phyloP scores from a whole-genome alignment of 2,888 invertebrate genomes.

The Eulithis prunata region DNA sequence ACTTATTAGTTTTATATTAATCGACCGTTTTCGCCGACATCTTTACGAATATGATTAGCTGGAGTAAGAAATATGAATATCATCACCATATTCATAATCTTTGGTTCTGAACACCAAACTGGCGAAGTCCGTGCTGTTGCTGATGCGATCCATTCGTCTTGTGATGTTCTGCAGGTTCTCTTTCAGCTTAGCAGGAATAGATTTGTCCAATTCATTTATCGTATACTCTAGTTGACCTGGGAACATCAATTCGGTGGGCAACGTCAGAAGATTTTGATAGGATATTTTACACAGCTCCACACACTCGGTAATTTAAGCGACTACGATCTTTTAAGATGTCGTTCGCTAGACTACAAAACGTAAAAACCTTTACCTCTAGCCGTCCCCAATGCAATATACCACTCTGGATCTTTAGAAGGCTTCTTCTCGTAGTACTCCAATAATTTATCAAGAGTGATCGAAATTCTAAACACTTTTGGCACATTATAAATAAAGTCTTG shows the following conservation, averaged over 20 bases:
- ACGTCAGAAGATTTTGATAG: no score
- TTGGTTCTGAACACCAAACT: slow-evolving; percentile 70
- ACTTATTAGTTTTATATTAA: no score
- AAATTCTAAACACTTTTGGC: slow-evolving; percentile 77
- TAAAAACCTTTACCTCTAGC: slow-evolving; percentile 63
- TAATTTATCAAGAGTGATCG: slow-evolving; percentile 72
- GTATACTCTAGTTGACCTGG: slow-evolving; percentile 76
- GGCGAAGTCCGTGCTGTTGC: slow-evolving; percentile 58
- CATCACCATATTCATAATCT: slow-evolving; percentile 77
- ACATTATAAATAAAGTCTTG: slow-evolving; percentile 80
- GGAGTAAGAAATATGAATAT: background rate
- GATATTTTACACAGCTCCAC: no score
- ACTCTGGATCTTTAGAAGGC: slow-evolving; percentile 79
- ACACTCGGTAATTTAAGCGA: no score
- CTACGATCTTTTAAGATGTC: no score
- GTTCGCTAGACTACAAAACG: background rate
- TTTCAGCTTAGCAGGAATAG: slow-evolving; percentile 70
- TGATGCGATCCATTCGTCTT: slow-evolving; percentile 72
- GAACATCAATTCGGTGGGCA: slow-evolving; percentile 1
- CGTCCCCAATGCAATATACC: slow-evolving; percentile 70
- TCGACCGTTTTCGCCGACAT: no score
- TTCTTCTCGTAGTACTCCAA: slow-evolving; percentile 75
- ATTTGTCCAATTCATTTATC: slow-evolving; percentile 74
- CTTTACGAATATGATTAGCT: no score
- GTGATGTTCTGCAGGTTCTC: slow-evolving; percentile 75